phyloP scores from a whole-genome alignment of 2,888 invertebrate genomes.

The Acholoe squamosa region DNA sequence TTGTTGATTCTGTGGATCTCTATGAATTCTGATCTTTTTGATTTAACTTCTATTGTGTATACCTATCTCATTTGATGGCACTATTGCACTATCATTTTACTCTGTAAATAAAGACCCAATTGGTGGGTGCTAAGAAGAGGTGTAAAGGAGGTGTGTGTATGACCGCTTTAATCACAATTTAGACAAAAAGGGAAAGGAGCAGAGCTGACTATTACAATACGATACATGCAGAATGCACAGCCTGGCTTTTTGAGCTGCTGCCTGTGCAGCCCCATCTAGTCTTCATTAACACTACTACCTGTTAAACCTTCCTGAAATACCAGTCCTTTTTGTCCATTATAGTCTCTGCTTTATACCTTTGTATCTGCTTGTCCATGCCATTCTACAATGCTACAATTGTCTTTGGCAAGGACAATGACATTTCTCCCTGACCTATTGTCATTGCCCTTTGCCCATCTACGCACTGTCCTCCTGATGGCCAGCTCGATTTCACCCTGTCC shows the following conservation, averaged over 20 bases:
- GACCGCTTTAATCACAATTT: slow-evolving; percentile 10
- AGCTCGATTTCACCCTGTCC: too few species aligned
- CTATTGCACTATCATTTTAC: background rate
- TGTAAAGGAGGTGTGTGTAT: background rate
- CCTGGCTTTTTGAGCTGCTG: background rate
- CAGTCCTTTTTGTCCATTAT: too few species aligned
- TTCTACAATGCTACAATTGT: too few species aligned
- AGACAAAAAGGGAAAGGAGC: background rate
- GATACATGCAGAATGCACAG: background rate
- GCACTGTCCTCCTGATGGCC: background rate
- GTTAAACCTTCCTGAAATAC: background rate
- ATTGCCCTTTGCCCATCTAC: background rate
- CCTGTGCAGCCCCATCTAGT: background rate
- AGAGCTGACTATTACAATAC: background rate
- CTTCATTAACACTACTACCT: background rate
- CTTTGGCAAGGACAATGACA: too few species aligned
- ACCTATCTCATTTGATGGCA: background rate
- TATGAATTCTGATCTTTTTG: too few species aligned
- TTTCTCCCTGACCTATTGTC: too few species aligned
- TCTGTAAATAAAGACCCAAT: background rate
- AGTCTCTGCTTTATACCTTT: too few species aligned
- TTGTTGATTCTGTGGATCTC: too few species aligned
- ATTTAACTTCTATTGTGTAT: too few species aligned
- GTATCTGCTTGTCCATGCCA: too few species aligned
- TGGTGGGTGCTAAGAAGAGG: background rate